Percentiles rank a stretch among this genome's conserved stretches.
phyloP scores from a whole-genome alignment of 2,113 vertebrate species.

The Chaetops frenatus region DNA sequence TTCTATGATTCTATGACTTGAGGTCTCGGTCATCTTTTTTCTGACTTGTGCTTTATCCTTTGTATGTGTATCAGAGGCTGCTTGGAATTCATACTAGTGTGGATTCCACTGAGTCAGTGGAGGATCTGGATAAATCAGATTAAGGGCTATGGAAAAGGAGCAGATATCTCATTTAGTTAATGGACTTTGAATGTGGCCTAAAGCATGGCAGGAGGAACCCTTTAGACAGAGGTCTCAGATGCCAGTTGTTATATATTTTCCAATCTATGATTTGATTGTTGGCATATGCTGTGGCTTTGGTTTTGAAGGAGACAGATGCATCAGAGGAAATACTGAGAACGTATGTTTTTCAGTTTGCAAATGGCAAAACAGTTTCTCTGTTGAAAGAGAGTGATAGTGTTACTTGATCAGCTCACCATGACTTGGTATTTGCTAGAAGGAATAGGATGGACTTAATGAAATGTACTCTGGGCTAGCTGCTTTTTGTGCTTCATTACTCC shows the following conservation, averaged over 20 bases:
- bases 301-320: slow-evolving; percentile 58
- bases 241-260: slow-evolving; percentile 51
- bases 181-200: slow-evolving; percentile 30
- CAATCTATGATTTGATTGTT: slow-evolving; percentile 60
- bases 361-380: slow-evolving; percentile 24
- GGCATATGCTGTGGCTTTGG: slow-evolving; percentile 18
- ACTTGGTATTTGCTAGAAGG: not conserved
- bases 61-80: not conserved
- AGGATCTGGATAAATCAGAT: slow-evolving; percentile 7
- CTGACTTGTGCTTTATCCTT: not conserved
- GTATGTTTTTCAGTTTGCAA: slow-evolving; percentile 54
- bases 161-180: slow-evolving; percentile 48
- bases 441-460: not conserved
- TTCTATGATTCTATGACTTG: not conserved
- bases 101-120: not conserved
- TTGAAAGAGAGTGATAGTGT: slow-evolving; percentile 46
- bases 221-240: not conserved
- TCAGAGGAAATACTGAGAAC: slow-evolving; percentile 66
- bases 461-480: not conserved
- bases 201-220: not conserved
- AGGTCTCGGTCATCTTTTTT: not conserved
- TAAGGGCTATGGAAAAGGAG: slow-evolving; percentile 39
- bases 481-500: not conserved
- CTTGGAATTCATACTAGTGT: not conserved
- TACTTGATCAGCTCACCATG: slow-evolving; percentile 24